phyloP scores from a whole-genome alignment of 2,888 invertebrate genomes.

The Drosophila borealis region DNA sequence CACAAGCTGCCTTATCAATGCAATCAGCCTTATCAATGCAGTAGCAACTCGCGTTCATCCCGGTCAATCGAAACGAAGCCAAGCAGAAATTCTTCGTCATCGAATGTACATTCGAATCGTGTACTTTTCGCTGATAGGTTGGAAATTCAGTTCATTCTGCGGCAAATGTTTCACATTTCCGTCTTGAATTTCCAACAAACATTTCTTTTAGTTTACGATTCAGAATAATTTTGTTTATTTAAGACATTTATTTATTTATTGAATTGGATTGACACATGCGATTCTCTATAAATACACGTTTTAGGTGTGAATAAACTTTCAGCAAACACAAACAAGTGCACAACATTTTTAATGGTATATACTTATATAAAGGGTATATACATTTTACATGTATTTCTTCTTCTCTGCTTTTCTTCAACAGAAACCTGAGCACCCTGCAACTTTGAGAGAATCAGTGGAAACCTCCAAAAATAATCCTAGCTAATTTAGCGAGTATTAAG shows the following conservation, averaged over 20 bases:
- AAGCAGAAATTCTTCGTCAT: conserved; percentile 9
- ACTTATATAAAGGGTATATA: too few species aligned
- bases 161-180: background rate
- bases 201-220: background rate
- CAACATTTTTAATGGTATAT: too few species aligned
- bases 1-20: conserved; percentile 39
- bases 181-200: conserved; percentile 6
- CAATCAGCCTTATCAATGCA: conserved; percentile 37
- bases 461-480: too few species aligned
- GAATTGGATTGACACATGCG: background rate
- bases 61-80: background rate
- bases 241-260: background rate
- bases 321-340: too few species aligned
- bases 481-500: too few species aligned
- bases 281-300: too few species aligned
- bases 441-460: too few species aligned
- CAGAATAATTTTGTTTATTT: background rate
- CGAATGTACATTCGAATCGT: conserved; percentile 13
- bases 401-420: too few species aligned
- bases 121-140: conserved; percentile 5
- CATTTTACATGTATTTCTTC: too few species aligned
- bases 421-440: too few species aligned
- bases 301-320: too few species aligned
- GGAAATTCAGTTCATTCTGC: background rate
- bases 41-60: conserved; percentile 13